Base-by-base conservation (phyloP, 1,140 invertebrate genomes). In the Neuroterus valhalla region DNA sequence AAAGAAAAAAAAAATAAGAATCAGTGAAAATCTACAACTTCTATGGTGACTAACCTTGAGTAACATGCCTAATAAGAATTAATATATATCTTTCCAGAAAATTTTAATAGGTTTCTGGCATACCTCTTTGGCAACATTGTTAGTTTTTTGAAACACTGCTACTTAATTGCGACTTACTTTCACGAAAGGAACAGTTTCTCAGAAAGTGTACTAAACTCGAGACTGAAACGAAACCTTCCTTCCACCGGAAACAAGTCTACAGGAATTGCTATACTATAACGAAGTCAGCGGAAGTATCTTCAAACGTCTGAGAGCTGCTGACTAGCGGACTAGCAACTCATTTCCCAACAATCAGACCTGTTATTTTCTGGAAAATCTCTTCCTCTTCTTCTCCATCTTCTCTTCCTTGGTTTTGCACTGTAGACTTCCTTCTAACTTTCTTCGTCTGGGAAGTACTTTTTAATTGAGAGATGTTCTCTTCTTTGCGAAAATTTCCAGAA, bases 321-420 rank as follows among this genome's bases (percentile, higher is more conserved):
- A 23, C 52, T 62, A 62, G 55, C 55, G 23, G 21, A 23, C 52
- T 62, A 62, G 55, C 55, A 23, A 62, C 55, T 62, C 26, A 62
- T 62, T 62, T 62, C 31, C 55, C 23, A 62, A 23, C 55, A 62
- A 62, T 62, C 55, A 62, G 55, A 62, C 55, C 55, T 62, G 55
- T 62, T 62, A 62, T 62, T 62, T 31, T 26, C 55, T 31, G 55
- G 31, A 62, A 62, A 62, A 38, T 62, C 21, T 62, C 15, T 62
- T 38, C 55, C 14, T 62, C 31, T 62, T 62, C 55, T 62, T 38
- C 55, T 38, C 52, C 14, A 3, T 62, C 52, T 62, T 62, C 23
- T 31, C 21, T 62, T 26, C 10, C 26, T 26, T 23, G 0, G 21
- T 14, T 31, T n/a, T 26, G 52, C 23, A 62, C 52, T 14, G 31